Conservation (phyloP, 2,113 vertebrate genomes). For the Hyperoodon ampullatus region DNA sequence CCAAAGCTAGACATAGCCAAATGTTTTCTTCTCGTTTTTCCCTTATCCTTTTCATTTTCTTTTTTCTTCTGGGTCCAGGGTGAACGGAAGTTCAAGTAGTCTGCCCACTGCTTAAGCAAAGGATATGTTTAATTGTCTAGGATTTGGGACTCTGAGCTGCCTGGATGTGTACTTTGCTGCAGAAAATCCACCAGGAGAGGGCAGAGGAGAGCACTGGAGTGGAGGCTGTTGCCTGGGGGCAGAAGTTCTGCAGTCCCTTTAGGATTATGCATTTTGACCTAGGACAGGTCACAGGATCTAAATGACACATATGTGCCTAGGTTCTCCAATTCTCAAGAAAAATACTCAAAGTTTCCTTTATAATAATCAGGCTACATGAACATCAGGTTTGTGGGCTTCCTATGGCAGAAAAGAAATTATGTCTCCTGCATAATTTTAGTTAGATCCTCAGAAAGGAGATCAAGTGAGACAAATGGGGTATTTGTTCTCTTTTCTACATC, state of each 20-base stretch:
- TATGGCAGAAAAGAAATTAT: background rate
- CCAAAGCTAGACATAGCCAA: slow-evolving; percentile 56
- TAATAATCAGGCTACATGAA: background rate
- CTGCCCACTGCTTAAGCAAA: background rate
- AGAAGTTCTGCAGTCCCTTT: background rate
- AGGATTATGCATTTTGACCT: background rate
- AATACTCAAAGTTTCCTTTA: background rate
- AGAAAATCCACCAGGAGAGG: slow-evolving; percentile 18
- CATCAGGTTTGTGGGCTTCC: background rate
- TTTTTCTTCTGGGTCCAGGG: background rate
- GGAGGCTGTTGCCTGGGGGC: background rate
- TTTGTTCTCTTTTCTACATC: background rate
- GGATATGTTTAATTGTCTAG: background rate
- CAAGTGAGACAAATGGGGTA: background rate
- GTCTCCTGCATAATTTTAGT: background rate
- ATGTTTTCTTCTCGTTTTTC: slow-evolving; percentile 23
- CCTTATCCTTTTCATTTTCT: background rate
- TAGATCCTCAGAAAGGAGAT: slow-evolving; percentile 15
- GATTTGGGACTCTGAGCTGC: background rate
- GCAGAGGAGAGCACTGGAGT: background rate
- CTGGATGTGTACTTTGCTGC: background rate
- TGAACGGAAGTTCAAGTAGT: slow-evolving; percentile 72
- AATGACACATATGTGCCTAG: background rate
- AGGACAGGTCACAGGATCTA: background rate
- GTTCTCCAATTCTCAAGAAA: slow-evolving; percentile 5